These are phyloP conservation scores for Agrilus mali DNA, from an alignment of 2,888 invertebrate genomes.

Conservation along the genomic window DNA sequence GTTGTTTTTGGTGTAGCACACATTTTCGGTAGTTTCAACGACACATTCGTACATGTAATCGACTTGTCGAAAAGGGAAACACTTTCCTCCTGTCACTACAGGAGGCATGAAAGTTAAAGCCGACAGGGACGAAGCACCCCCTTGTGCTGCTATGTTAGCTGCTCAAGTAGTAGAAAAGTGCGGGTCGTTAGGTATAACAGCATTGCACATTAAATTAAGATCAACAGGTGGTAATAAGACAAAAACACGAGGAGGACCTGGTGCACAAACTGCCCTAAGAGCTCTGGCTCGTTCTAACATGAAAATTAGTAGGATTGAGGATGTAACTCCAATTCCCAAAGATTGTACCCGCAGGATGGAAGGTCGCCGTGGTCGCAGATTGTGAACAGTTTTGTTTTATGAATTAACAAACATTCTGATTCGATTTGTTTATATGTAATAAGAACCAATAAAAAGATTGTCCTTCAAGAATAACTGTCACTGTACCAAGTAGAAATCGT, in stretches of 20 bases:
- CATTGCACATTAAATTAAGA: slow-evolving; percentile 94
- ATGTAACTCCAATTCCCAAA: slow-evolving; percentile 98
- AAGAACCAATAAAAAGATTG: too few relatives aligned
- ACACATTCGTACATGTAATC: slow-evolving; percentile 99
- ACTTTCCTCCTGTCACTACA: slow-evolving; percentile 87
- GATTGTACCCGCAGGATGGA: slow-evolving; percentile 99
- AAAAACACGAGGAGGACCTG: slow-evolving; percentile 97
- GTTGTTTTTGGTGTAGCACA: slow-evolving; percentile 98
- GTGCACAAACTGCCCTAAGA: slow-evolving; percentile 94
- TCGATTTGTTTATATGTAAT: too few relatives aligned
- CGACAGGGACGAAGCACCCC: slow-evolving; percentile 99
- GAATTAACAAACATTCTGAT: neutral
- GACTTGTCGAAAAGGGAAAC: slow-evolving; percentile 96
- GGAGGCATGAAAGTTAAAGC: slow-evolving; percentile 99
- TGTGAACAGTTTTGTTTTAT: slow-evolving; percentile 49
- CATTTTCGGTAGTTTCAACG: slow-evolving; percentile 99
- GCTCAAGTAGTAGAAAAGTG: slow-evolving; percentile 99
- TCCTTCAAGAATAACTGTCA: too few relatives aligned
- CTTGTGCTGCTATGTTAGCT: slow-evolving; percentile 99
- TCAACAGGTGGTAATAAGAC: slow-evolving; percentile 99
- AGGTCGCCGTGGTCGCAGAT: slow-evolving; percentile 97
- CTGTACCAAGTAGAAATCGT: too few relatives aligned
- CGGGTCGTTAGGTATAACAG: slow-evolving; percentile 92
- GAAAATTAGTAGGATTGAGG: slow-evolving; percentile 99
- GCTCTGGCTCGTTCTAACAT: slow-evolving; percentile 97